Evolutionary conservation across 2,113 vertebrate species (phyloP), one percentile per base, ranked within the genome.

Genomic region (Callaeas wilsoni): DNA sequence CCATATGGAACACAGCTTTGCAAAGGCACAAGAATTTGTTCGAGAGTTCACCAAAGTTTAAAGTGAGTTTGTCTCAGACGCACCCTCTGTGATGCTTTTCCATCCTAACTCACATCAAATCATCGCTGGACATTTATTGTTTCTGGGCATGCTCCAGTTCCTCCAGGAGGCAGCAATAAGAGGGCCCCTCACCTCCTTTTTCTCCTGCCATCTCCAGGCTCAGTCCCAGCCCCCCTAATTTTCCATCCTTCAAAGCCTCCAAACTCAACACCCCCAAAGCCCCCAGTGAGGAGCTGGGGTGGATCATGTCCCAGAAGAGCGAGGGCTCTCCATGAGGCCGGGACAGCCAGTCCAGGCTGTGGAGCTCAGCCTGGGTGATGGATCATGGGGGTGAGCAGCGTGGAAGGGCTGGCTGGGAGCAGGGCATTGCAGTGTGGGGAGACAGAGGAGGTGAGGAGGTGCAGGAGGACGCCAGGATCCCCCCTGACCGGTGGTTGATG

Each of bases 81-180:
- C 85, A 82, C 84, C 52, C 80, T 90, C 57, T 84, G 75, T 90
- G 97, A 95, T 95, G 88, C 95, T 96, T 92, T 94, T 96, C 89
- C 93, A 95, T 92, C 93, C 57, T 82, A 93, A 75, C 93, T 92
- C 65, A 4, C 90, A 95, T 96, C 94, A 96, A 94, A 94, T 93
- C 65, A 90, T 95, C 2, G 0, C 86, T 56, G 91, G 91, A 97
- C 89, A 94, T 97, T 97, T 97, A 96, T 97, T 96, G 90, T 94
- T 96, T 96, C 97, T 97, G 96, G 95, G 93, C 65, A 71, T 59
- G 63, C 84, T 97, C 97, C 97, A 97, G 87, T 62, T 93, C 47
- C 84, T 91, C 93, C 75, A 83, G 57, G 42, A 96, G 91, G 90
- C 71, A 94, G 86, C 76, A 91, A 29, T 35, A 75, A 91, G 95